Base-by-base conservation (phyloP, 1,140 invertebrate genomes). In the Zaprionus ghesquierei region DNA sequence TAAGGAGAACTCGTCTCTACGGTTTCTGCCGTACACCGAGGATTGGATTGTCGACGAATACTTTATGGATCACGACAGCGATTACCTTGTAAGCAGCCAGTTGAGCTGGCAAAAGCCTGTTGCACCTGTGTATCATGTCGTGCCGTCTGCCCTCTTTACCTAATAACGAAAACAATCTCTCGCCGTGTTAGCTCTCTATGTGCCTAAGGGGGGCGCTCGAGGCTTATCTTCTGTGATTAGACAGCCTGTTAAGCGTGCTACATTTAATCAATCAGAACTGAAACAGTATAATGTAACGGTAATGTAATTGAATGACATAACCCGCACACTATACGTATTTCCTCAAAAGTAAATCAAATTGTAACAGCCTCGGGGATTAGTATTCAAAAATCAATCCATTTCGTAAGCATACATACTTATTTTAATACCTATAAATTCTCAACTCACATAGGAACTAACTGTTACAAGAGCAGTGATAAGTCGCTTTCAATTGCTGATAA, bases 41-140 rank as follows among this genome's bases (percentile, higher is more conserved):
- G 86, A 91, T 53, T 91, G 90, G 90, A 85, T 91, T 63, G 82
- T 81, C 20, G 71, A 89, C 46, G 90, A 91, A 69, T 91, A 91
- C 68, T 91, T 91, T 74, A 68, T 77, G 5, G 80, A 90, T 79
- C 90, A 90, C 70, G 86, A 90, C 41, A 89, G 78, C 61, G 90
- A 87, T 62, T 91, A 89, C 65, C 74, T 91, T 53, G 90, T 91
- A 75, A 91, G 90, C 69, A 49, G n/a, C 54, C n/a, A 41, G 27
- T 29, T 29, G 27, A 0, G 9, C 27, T 29, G 27, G 27, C 27
- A 29, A 9, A 29, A 29, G 27, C 18, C 49, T 27, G 3, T 29
- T 15, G 8, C 50, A 46, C 22, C 55, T 66, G 54, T 51, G 13
- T 22, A 10, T 23, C 20, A 51, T n/a, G 25, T 23, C n/a, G 49